phyloP scores from a whole-genome alignment of 2,888 invertebrate genomes.

The Cerceris rybyensis region DNA sequence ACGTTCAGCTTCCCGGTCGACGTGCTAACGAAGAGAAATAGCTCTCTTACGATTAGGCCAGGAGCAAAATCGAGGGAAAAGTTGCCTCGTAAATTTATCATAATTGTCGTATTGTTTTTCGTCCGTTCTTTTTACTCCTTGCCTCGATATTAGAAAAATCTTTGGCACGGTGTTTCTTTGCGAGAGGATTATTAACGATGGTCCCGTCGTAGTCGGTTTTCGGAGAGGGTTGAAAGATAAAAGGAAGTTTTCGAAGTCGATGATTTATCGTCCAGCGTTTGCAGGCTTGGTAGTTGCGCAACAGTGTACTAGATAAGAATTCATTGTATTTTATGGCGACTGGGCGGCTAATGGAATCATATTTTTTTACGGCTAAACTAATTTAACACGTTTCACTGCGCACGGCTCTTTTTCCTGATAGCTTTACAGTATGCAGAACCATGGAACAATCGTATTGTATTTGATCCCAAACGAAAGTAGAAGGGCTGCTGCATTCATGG shows the following conservation, averaged over 20 bases:
- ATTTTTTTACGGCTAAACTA: slow-evolving; percentile 25
- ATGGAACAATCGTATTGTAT: slow-evolving; percentile 28
- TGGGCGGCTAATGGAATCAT: slow-evolving; percentile 16
- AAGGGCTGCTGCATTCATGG: slow-evolving; percentile 39
- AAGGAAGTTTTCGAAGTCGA: too few relatives aligned
- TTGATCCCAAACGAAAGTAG: slow-evolving; percentile 35
- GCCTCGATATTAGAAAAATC: too few relatives aligned
- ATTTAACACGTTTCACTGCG: slow-evolving; percentile 24
- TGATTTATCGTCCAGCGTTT: too few relatives aligned
- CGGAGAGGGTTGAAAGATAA: too few relatives aligned
- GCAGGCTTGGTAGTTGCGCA: too few relatives aligned
- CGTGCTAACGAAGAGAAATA: slow-evolving; percentile 1
- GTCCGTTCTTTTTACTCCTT: too few relatives aligned
- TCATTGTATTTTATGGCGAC: neutral
- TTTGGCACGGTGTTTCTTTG: too few relatives aligned
- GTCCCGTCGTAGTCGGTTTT: too few relatives aligned
- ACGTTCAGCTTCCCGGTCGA: neutral
- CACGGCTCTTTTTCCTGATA: slow-evolving; percentile 7
- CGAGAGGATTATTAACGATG: too few relatives aligned
- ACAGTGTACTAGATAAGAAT: too few relatives aligned
- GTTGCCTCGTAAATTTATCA: too few relatives aligned
- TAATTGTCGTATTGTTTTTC: too few relatives aligned
- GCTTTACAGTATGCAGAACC: slow-evolving; percentile 1
- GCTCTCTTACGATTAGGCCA: neutral
- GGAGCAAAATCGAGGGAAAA: neutral